Conservation (phyloP, 2,113 vertebrate genomes). For the Steatornis caripensis region DNA sequence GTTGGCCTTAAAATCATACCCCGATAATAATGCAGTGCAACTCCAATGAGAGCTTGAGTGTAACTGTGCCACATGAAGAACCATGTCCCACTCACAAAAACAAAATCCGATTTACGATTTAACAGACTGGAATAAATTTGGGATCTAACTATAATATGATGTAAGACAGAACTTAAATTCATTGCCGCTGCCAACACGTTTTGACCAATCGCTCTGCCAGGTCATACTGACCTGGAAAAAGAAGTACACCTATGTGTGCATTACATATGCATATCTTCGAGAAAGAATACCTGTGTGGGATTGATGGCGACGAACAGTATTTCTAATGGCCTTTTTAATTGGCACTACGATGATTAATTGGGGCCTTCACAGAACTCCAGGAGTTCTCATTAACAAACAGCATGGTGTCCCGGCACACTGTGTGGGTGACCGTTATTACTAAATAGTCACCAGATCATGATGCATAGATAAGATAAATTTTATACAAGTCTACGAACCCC, state of each 20-base stretch:
- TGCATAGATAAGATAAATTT: slow-evolving; percentile 30
- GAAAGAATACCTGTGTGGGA: slow-evolving; percentile 27
- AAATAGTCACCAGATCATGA: slow-evolving; percentile 33
- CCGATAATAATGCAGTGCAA: not conserved
- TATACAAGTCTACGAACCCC: not conserved
- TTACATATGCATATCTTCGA: not conserved
- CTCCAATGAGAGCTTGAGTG: not conserved
- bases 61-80: not conserved
- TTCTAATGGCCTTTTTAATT: slow-evolving; percentile 71
- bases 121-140: not conserved
- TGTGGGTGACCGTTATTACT: slow-evolving; percentile 49
- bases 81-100: not conserved
- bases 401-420: not conserved
- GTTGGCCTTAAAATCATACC: not conserved
- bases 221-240: not conserved
- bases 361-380: slow-evolving; percentile 51
- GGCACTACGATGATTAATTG: slow-evolving; percentile 67
- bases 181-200: not conserved
- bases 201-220: not conserved
- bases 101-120: not conserved
- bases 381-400: slow-evolving; percentile 67
- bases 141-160: not conserved
- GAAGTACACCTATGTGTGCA: fast-evolving
- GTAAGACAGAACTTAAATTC: not conserved
- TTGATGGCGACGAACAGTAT: slow-evolving; percentile 36